A percentile compares a stretch with the other conserved stretches of the same genome.
Conservation (phyloP, 1,140 invertebrate species). For the Lepidurus couesii region DNA sequence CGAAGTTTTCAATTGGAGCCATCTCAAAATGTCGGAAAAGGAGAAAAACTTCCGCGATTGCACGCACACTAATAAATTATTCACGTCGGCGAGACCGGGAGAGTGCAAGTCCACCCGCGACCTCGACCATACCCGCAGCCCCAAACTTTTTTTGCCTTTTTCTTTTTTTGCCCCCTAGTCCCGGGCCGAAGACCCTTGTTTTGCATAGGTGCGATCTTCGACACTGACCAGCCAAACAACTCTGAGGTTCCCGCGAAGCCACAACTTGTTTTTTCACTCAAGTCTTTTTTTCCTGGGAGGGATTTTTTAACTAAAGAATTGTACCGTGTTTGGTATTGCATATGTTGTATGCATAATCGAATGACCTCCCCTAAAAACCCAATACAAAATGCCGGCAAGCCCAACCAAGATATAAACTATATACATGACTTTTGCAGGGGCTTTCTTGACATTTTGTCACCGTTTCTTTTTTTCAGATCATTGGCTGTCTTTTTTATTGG, state of each 20-base stretch:
- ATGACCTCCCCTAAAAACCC: background rate
- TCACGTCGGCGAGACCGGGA: background rate
- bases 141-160: background rate
- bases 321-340: background rate
- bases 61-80: conserved; percentile 11
- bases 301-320: background rate
- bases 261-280: background rate
- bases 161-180: background rate
- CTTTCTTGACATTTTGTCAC: background rate
- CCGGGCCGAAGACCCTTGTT: conserved; percentile 13
- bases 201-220: conserved; percentile 18
- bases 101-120: background rate
- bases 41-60: background rate
- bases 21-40: conserved; percentile 16
- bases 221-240: background rate
- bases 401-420: background rate
- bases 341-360: background rate
- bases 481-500: too few species aligned
- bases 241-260: conserved; percentile 4
- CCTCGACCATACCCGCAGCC: background rate
- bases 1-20: background rate
- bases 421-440: conserved; percentile 7
- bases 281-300: background rate
- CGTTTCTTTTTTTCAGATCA: too few species aligned
- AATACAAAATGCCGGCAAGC: conserved; percentile 4